phyloP scores from a whole-genome alignment of 2,113 vertebrate species.

The Solea senegalensis region DNA sequence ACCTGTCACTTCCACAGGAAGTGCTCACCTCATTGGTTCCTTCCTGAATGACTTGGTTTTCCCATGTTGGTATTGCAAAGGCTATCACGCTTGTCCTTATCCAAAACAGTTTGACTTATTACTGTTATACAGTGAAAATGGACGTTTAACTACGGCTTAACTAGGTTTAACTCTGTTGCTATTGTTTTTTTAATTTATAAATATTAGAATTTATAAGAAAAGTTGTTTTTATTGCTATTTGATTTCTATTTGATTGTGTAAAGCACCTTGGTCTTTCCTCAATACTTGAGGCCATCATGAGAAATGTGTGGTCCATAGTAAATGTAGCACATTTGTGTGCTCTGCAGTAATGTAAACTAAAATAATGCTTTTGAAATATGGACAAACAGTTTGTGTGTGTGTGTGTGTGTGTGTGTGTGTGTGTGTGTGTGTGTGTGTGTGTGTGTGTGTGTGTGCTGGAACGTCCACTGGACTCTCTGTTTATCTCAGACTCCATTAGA shows the following conservation, averaged over 20 bases:
- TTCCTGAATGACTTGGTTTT: conserved; percentile 48
- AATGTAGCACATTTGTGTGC: background rate
- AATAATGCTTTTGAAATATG: conserved; percentile 18
- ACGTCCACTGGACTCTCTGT: conserved; percentile 36
- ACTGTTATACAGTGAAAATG: background rate
- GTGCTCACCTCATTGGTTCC: conserved; percentile 45
- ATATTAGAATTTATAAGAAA: too few species aligned
- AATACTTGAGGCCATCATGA: conserved; percentile 21
- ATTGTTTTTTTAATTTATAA: background rate
- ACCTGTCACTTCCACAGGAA: conserved; percentile 60
- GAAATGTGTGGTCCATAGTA: conserved; percentile 21
- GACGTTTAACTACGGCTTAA: too few species aligned
- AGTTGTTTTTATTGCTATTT: too few species aligned
- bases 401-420: conserved; percentile 9
- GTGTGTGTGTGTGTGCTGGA: conserved; percentile 7
- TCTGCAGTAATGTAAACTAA: conserved; percentile 40
- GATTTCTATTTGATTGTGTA: background rate
- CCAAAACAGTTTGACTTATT: background rate
- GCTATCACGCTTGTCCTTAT: background rate
- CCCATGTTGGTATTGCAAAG: conserved; percentile 10
- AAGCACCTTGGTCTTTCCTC: background rate
- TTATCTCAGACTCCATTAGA: conserved; percentile 47
- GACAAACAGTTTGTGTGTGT: conserved; percentile 1
- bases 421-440: conserved; percentile 2
- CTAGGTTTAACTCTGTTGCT: too few species aligned